These are phyloP conservation scores for Sinocyclocheilus anshuiensis DNA, from an alignment of 2,113 vertebrate genomes.

Conservation along the genomic window DNA sequence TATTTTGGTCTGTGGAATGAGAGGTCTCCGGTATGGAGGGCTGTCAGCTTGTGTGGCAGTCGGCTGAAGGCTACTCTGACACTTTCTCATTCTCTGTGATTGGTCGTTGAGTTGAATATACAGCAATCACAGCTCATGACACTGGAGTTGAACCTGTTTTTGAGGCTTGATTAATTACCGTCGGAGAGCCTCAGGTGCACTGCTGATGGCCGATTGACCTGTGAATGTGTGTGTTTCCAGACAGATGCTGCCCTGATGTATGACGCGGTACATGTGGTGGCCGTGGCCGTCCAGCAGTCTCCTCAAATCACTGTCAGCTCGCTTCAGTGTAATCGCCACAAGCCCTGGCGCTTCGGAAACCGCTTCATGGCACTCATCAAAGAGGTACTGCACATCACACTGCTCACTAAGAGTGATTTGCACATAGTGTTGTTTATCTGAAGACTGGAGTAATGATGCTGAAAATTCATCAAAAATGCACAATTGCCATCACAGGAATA, in stretches of 20 bases:
- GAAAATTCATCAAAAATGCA: too few species aligned
- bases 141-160: not conserved
- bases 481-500: too few species aligned
- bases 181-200: conserved; percentile 6
- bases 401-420: not conserved
- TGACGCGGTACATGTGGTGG: conserved; percentile 94
- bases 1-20: conserved; percentile 65
- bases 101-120: conserved; percentile 12
- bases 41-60: conserved; percentile 64
- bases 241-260: conserved; percentile 98
- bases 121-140: not conserved
- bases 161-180: not conserved
- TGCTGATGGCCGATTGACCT: conserved; percentile 15
- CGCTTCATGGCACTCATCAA: conserved; percentile 98
- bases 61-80: conserved; percentile 49
- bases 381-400: conserved; percentile 78
- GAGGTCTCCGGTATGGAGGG: conserved; percentile 60
- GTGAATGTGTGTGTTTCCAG: conserved; percentile 72
- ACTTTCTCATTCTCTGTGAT: conserved; percentile 29
- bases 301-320: conserved; percentile 98
- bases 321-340: conserved; percentile 96
- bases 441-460: too few species aligned
- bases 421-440: not conserved
- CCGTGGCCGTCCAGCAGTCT: conserved; percentile 97
- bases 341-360: conserved; percentile 96